phyloP scores from a whole-genome alignment of 2,888 invertebrate species.

The Synanthedon andrenaeformis region DNA sequence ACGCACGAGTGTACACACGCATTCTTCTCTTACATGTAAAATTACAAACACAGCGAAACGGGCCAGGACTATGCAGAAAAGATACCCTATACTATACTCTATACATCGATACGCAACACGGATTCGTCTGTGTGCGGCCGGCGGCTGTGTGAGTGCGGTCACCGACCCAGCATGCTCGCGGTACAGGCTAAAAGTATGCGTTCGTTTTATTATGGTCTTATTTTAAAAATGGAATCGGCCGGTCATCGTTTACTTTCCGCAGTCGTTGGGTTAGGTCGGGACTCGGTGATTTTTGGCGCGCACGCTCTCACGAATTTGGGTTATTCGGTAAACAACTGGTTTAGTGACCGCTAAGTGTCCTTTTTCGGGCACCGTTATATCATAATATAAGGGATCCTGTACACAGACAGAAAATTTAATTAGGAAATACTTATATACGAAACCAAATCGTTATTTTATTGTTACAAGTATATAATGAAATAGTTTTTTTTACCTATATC shows the following conservation, averaged over 20 bases:
- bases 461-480: too few species aligned
- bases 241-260: conserved; percentile 46
- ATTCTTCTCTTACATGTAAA: conserved; percentile 69
- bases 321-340: conserved; percentile 28
- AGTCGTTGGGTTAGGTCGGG: conserved; percentile 60
- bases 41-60: conserved; percentile 46
- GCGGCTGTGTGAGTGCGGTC: conserved; percentile 49
- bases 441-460: too few species aligned
- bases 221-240: conserved; percentile 62
- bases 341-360: conserved; percentile 6
- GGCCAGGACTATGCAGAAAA: conserved; percentile 28
- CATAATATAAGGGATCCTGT: too few species aligned
- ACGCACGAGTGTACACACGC: conserved; percentile 52
- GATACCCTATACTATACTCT: conserved; percentile 14
- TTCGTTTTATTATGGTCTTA: conserved; percentile 69
- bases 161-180: conserved; percentile 66
- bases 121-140: conserved; percentile 23
- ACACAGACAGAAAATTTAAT: too few species aligned
- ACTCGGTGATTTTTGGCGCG: conserved; percentile 23
- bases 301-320: conserved; percentile 14
- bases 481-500: too few species aligned
- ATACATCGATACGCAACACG: conserved; percentile 10
- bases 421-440: too few species aligned
- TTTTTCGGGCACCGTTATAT: not conserved
- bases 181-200: conserved; percentile 70